Evolutionary conservation across 92 coral and sea anemone genomes (phyloP).

Genomic region (Siderastrea radians): DNA sequence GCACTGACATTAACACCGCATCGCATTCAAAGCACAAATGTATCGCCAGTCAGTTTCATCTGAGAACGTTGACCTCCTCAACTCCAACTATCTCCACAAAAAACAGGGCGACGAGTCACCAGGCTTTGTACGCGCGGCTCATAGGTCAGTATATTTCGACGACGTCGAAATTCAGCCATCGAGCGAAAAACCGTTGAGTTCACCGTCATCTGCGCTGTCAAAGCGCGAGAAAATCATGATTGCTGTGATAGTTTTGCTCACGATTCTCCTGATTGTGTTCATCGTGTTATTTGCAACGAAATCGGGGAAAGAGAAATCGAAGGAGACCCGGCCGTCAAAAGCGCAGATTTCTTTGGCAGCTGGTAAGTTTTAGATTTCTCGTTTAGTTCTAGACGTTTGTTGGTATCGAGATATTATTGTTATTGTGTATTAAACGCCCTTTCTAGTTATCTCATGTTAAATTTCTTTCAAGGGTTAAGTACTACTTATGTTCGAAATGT

Average conservation of each 20-base stretch:
- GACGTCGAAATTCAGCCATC: constrained; percentile 17
- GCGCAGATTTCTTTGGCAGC: not conserved
- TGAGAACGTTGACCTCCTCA: not conserved
- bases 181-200: constrained; percentile 2
- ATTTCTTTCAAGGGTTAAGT: not conserved
- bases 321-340: not conserved
- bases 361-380: constrained; percentile 10
- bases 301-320: not conserved
- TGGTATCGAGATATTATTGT: too few relatives aligned
- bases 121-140: not conserved
- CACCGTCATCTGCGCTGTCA: not conserved
- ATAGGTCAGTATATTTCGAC: not conserved
- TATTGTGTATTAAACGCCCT: too few relatives aligned
- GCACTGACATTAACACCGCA: not conserved
- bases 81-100: constrained; percentile 2
- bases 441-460: too few relatives aligned
- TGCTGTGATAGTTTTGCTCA: constrained; percentile 25
- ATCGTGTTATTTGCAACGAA: constrained; percentile 39
- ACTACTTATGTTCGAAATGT: not conserved
- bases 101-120: constrained; percentile 30
- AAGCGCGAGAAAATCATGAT: constrained; percentile 64
- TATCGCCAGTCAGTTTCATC: not conserved
- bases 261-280: constrained; percentile 45
- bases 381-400: too few relatives aligned
- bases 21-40: not conserved